These are phyloP conservation scores for Cotesia chilonis DNA, from an alignment of 1,140 invertebrate species.

Conservation along the genomic window DNA sequence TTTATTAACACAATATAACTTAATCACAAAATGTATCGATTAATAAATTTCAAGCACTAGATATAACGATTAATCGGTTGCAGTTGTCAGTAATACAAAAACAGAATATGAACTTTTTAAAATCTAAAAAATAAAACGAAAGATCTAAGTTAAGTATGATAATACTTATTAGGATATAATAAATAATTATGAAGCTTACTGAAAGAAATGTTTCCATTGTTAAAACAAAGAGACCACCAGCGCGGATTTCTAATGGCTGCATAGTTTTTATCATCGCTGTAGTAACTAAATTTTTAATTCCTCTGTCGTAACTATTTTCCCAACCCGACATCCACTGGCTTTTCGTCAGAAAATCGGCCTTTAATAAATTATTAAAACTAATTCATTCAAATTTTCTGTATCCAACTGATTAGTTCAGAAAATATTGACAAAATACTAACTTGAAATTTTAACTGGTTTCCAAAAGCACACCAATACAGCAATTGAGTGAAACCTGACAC, in stretches of 20 bases:
- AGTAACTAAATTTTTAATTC: conserved; percentile 17
- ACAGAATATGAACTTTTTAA: conserved; percentile 37
- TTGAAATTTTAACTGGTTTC: conserved; percentile 16
- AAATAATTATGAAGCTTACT: neutral
- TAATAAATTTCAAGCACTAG: too few relatives aligned
- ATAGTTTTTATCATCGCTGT: conserved; percentile 33
- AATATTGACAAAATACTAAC: neutral
- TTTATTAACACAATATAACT: too few relatives aligned
- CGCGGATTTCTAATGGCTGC: conserved; percentile 31
- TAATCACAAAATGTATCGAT: too few relatives aligned
- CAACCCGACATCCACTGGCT: conserved; percentile 37
- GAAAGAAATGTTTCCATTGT: conserved; percentile 37
- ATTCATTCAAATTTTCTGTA: too few relatives aligned
- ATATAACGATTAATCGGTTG: conserved; percentile 7
- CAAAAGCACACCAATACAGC: conserved; percentile 20
- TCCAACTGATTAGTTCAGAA: too few relatives aligned
- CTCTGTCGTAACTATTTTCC: conserved; percentile 28
- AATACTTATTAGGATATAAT: too few relatives aligned
- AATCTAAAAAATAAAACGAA: conserved; percentile 24
- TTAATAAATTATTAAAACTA: neutral
- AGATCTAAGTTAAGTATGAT: neutral
- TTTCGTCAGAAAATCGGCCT: conserved; percentile 23
- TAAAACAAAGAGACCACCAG: conserved; percentile 37
- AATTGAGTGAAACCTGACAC: conserved; percentile 6
- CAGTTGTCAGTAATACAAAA: conserved; percentile 36